A percentile compares a stretch with the other conserved stretches of the same genome.
These are phyloP conservation scores for Hypomesus transpacificus DNA, from an alignment of 2,113 vertebrate species.

Conservation along the genomic window DNA sequence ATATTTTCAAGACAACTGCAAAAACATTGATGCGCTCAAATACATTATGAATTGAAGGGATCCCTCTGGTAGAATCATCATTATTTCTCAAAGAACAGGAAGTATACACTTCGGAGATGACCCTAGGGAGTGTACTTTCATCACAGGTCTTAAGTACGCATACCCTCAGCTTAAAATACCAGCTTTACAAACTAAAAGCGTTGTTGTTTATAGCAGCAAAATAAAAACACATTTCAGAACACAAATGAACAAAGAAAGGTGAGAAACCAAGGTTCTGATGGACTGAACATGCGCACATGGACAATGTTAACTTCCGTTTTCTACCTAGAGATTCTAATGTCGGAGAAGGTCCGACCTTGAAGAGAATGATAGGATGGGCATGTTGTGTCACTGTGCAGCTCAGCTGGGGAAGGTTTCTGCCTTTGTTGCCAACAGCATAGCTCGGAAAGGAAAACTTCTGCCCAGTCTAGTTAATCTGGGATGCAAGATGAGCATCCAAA, in stretches of 20 bases:
- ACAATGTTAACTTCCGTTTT: no score
- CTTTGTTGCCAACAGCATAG: no score
- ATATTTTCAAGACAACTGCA: not conserved
- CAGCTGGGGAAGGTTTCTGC: no score
- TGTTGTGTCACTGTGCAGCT: no score
- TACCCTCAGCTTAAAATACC: conserved; percentile 41
- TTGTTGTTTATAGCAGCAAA: conserved; percentile 67
- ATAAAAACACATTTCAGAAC: conserved; percentile 42
- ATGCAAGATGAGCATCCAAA: no score
- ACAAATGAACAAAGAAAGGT: conserved; percentile 21
- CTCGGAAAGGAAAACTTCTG: no score
- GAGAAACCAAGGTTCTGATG: not conserved
- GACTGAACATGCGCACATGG: no score
- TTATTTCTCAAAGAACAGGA: conserved; percentile 19
- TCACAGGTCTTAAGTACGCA: conserved; percentile 45
- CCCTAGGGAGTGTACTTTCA: not conserved
- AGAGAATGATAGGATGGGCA: no score
- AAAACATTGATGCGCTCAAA: conserved; percentile 23
- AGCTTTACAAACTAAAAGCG: conserved; percentile 56
- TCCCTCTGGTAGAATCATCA: not conserved
- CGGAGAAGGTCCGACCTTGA: no score
- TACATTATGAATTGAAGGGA: conserved; percentile 12
- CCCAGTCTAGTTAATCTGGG: no score
- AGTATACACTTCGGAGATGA: conserved; percentile 20
- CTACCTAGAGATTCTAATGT: no score